Percentiles rank a stretch among this genome's conserved stretches.
Evolutionary conservation across 1,140 invertebrate genomes (phyloP).

Genomic region (Ceratina calcarata): DNA sequence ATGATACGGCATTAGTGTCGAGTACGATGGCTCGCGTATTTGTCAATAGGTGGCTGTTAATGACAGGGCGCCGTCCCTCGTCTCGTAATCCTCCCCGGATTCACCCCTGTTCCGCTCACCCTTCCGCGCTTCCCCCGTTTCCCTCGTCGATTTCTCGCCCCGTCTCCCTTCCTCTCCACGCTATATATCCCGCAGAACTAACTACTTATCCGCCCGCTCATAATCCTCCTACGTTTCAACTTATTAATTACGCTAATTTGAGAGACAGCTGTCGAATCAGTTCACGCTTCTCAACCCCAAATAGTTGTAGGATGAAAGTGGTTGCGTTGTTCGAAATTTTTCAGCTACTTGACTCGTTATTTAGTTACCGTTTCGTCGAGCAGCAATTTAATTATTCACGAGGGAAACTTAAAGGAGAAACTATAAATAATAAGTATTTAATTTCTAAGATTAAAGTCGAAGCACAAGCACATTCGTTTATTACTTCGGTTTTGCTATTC

Average conservation of each 20-base stretch:
- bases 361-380: too few relatives aligned
- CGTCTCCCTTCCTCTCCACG: not conserved
- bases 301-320: not conserved
- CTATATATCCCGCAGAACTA: slow-evolving; percentile 13
- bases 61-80: slow-evolving; percentile 60
- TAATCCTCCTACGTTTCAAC: slow-evolving; percentile 50
- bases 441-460: too few relatives aligned
- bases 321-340: not conserved
- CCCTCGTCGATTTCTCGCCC: slow-evolving; percentile 2
- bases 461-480: too few relatives aligned
- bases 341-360: too few relatives aligned
- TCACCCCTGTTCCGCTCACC: slow-evolving; percentile 45
- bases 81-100: slow-evolving; percentile 43
- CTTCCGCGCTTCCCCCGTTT: slow-evolving; percentile 12
- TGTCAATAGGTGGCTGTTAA: slow-evolving; percentile 68
- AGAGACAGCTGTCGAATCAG: slow-evolving; percentile 42
- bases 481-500: too few relatives aligned
- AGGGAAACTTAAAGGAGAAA: not conserved
- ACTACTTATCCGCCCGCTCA: slow-evolving; percentile 39
- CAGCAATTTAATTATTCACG: not conserved
- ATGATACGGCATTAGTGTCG: slow-evolving; percentile 66
- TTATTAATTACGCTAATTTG: slow-evolving; percentile 51
- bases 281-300: slow-evolving; percentile 11
- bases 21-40: slow-evolving; percentile 61
- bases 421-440: too few relatives aligned